phyloP scores from a whole-genome alignment of 2,113 vertebrate species.

The Oreochromis niloticus region DNA sequence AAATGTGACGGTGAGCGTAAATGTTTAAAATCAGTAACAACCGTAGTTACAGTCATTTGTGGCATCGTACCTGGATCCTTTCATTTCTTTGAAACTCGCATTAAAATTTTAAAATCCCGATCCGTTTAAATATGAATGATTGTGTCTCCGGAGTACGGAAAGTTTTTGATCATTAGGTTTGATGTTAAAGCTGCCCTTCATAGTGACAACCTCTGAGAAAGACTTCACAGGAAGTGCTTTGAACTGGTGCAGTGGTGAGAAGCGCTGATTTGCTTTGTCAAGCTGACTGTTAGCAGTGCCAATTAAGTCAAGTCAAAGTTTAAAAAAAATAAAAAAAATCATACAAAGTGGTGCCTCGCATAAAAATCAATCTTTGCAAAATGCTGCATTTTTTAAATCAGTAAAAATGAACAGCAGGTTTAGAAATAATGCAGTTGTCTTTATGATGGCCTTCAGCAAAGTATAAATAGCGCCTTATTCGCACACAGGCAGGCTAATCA shows the following conservation, averaged over 20 bases:
- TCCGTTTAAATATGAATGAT: background rate
- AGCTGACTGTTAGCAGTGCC: background rate
- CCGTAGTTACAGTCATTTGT: background rate
- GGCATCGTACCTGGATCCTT: background rate
- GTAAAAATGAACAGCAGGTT: background rate
- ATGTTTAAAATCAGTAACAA: background rate
- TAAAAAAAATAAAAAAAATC: accelerated
- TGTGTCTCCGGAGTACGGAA: background rate
- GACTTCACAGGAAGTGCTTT: background rate
- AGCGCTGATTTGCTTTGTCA: background rate
- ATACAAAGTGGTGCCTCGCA: background rate
- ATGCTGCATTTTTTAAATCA: background rate
- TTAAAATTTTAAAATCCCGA: background rate
- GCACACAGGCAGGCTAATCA: background rate
- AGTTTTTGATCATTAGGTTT: background rate
- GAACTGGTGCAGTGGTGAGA: background rate
- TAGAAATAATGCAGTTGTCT: accelerated
- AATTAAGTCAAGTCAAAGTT: background rate
- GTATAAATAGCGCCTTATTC: background rate
- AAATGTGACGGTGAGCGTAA: background rate
- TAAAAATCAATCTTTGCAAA: background rate
- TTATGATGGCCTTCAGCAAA: background rate
- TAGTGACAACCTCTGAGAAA: background rate
- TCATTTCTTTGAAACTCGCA: background rate
- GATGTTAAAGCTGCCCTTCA: background rate